Conservation (phyloP, 1,140 invertebrate species). For the Philopotamus ludificatus region DNA sequence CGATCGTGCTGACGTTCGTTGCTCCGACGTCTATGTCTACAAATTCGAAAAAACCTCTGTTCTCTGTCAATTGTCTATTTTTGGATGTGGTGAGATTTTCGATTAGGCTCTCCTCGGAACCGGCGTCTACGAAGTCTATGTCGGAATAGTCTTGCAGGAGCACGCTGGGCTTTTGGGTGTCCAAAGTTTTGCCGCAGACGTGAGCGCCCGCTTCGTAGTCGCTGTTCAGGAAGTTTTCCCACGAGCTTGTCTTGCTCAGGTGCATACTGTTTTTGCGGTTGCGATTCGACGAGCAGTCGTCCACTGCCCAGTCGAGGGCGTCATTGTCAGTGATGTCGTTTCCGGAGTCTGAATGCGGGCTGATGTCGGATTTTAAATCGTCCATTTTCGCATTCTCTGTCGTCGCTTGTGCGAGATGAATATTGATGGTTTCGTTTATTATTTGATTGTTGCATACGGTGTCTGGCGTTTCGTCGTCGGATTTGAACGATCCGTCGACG, state of each 20-base stretch:
- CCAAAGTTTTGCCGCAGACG: conserved; percentile 46
- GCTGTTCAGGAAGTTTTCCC: conserved; percentile 20
- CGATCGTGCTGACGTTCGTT: conserved; percentile 47
- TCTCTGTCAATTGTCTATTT: conserved; percentile 56
- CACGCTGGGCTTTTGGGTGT: conserved; percentile 16
- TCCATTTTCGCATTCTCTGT: neutral
- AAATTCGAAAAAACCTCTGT: conserved; percentile 69
- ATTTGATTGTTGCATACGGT: conserved; percentile 42
- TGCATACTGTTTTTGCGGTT: conserved; percentile 16
- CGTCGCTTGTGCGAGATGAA: neutral
- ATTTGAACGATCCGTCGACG: conserved; percentile 47
- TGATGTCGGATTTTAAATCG: conserved; percentile 6
- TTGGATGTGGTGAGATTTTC: conserved; percentile 59
- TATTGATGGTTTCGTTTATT: conserved; percentile 15
- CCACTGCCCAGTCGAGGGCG: conserved; percentile 68
- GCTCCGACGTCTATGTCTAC: conserved; percentile 52
- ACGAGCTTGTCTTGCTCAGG: conserved; percentile 7
- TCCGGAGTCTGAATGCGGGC: conserved; percentile 44
- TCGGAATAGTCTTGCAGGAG: conserved; percentile 41
- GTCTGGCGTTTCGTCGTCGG: conserved; percentile 45
- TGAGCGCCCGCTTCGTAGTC: conserved; percentile 44
- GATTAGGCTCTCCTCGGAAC: conserved; percentile 61
- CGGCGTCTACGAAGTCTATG: conserved; percentile 77
- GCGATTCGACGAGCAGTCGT: conserved; percentile 41
- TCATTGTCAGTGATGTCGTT: conserved; percentile 64